Evolutionary conservation across 2,113 vertebrate genomes (phyloP).

Genomic region (Zosterops pallidus): DNA sequence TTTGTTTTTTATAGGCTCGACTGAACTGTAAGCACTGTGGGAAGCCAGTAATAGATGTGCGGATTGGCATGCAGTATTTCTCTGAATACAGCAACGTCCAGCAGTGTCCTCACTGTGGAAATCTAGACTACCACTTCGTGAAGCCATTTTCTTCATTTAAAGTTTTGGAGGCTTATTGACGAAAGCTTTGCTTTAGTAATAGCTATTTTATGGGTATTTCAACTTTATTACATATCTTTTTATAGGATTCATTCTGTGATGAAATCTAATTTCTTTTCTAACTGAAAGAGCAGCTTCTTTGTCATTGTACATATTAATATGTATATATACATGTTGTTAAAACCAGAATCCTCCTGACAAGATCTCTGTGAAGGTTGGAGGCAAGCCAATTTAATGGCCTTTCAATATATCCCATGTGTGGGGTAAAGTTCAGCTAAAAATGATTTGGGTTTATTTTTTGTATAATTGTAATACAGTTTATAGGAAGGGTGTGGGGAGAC

Average conservation of each 20-base stretch:
- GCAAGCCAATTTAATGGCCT: slow-evolving; percentile 26
- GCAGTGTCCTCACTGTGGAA: slow-evolving; percentile 98
- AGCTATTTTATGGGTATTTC: slow-evolving; percentile 85
- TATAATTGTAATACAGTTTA: slow-evolving; percentile 28
- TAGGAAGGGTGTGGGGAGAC: neutral
- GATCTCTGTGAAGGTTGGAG: slow-evolving; percentile 56
- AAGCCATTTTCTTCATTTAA: slow-evolving; percentile 99
- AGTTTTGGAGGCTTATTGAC: slow-evolving; percentile 99
- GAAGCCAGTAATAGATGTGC: slow-evolving; percentile 96
- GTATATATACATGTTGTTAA: slow-evolving; percentile 71
- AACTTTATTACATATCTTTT: slow-evolving; percentile 85
- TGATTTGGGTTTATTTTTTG: neutral
- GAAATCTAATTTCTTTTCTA: slow-evolving; percentile 78
- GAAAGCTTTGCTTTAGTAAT: slow-evolving; percentile 90
- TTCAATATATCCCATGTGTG: slow-evolving; percentile 10
- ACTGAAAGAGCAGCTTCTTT: slow-evolving; percentile 76
- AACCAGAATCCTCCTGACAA: slow-evolving; percentile 52
- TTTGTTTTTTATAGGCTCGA: slow-evolving; percentile 81
- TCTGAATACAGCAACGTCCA: slow-evolving; percentile 99
- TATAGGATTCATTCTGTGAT: slow-evolving; percentile 81
- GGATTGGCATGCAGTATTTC: slow-evolving; percentile 99
- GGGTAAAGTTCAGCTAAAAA: slow-evolving; percentile 52
- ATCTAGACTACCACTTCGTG: slow-evolving; percentile 99
- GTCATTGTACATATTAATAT: slow-evolving; percentile 72
- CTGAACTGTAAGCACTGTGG: slow-evolving; percentile 99